Evolutionary conservation across 2,113 vertebrate genomes (phyloP).

Genomic region (Chloebia gouldiae): DNA sequence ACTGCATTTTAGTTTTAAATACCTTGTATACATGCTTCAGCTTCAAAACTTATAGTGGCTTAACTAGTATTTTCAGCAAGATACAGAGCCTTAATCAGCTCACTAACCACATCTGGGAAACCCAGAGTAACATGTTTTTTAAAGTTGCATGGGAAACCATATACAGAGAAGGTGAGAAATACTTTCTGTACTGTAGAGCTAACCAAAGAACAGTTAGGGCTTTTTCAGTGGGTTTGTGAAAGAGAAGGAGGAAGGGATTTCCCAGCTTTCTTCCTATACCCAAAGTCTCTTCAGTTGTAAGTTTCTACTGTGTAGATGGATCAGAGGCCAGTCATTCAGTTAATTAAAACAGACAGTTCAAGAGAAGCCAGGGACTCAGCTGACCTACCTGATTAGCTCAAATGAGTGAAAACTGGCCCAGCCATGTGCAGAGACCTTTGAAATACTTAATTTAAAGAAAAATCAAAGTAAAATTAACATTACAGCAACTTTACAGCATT

Average conservation of each 20-base stretch:
- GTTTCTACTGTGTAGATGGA: neutral
- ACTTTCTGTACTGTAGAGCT: neutral
- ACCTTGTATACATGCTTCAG: neutral
- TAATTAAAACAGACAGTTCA: constrained; percentile 38
- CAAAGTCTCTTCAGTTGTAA: neutral
- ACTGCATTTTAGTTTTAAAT: neutral
- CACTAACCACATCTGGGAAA: neutral
- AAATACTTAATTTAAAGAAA: neutral
- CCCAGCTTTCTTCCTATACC: neutral
- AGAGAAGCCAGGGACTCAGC: neutral
- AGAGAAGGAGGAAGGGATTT: neutral
- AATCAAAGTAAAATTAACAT: neutral
- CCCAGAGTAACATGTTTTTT: neutral
- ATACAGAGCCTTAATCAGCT: neutral
- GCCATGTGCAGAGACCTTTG: neutral
- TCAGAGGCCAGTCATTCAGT: neutral
- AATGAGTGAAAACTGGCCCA: neutral
- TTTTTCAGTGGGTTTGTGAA: neutral
- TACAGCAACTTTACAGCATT: neutral
- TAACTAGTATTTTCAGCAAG: neutral
- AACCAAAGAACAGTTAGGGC: neutral
- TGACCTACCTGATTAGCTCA: neutral
- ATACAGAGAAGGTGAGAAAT: neutral
- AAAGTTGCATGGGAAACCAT: neutral
- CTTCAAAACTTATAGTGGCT: neutral